Base-by-base conservation (phyloP, 1,140 invertebrate genomes). In the Bombus sibiricus region DNA sequence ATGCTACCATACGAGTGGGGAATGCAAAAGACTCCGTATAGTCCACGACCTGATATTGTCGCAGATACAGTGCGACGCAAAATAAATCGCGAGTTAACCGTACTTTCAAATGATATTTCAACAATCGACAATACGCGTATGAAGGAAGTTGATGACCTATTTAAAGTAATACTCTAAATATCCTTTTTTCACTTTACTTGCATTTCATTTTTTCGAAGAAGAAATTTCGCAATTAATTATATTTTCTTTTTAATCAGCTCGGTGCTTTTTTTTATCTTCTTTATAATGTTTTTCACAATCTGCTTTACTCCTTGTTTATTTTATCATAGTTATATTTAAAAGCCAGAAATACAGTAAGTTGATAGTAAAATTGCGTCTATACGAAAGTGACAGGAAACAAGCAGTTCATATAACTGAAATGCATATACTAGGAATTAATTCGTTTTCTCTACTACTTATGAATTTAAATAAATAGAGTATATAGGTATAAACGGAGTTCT, bases 111-210 rank as follows among this genome's bases (percentile, higher is more conserved):
- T 34, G 64, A 87, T 25, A 85, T 89, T n/a, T 79, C 86, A 25
- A 82, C 79, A 3, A 89, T 89, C 18, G 82, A 89, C 68, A 12
- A 3, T 0, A 22, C 4, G 2, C 86, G 78, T 12, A 89, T 89
- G 88, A 79, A 79, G 59, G 86, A 88, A 78, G 74, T 88, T 22
- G 88, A 89, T 28, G 83, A 88, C 39, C n/a, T 89, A 5, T 89
- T 64, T n/a, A 86, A 85, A 39, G 88, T 89, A 81, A 75, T 90
- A 22, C 47, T 53, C 5, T 1, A 41, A 15, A 3, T 62, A 37
- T 80, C 28, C 28, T 39, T 1, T 57, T 37, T 73, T 22, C 34
- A 32, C 1, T 41, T n/a, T n/a, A 25, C 64, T 53, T 34, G 3
- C 18, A 4, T 25, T 39, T 68, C 37, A 28, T 18, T 9, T 10